phyloP scores from a whole-genome alignment of 2,113 vertebrate genomes.

The Sorex fumeus region DNA sequence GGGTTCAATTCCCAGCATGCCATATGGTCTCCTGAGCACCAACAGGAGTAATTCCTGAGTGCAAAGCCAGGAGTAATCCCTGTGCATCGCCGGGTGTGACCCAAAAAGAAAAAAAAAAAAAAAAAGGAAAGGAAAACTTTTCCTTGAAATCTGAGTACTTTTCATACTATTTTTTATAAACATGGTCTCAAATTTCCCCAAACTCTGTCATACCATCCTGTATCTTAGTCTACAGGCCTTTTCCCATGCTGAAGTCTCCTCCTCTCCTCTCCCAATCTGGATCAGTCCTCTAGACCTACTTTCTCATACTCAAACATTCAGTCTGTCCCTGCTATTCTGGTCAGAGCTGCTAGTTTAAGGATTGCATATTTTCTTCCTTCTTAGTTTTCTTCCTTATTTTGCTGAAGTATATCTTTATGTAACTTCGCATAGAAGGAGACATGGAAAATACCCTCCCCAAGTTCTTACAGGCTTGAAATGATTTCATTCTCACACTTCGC shows the following conservation, averaged over 20 bases:
- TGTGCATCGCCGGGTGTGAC: no score
- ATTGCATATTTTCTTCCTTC: neutral
- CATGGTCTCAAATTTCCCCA: neutral
- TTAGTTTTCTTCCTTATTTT: constrained; percentile 26
- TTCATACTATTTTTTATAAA: neutral
- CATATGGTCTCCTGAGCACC: no score
- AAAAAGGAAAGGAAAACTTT: no score
- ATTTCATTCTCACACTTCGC: neutral
- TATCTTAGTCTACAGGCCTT: neutral
- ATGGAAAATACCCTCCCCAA: neutral
- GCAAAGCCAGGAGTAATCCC: no score
- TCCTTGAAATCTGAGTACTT: neutral
- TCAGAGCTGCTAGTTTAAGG: neutral
- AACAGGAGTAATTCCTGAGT: no score
- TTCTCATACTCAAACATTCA: neutral
- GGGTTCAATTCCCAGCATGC: no score
- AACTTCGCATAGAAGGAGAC: neutral
- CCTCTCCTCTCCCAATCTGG: neutral
- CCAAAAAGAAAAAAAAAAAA: no score
- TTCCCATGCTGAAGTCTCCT: neutral
- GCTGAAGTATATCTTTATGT: constrained; percentile 1
- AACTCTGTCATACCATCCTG: neutral
- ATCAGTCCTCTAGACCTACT: neutral
- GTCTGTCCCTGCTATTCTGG: neutral
- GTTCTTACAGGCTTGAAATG: constrained; percentile 12